Conservation (phyloP, 2,797 vertebrate species). For the Acrossocheilus wenchowensis region DNA sequence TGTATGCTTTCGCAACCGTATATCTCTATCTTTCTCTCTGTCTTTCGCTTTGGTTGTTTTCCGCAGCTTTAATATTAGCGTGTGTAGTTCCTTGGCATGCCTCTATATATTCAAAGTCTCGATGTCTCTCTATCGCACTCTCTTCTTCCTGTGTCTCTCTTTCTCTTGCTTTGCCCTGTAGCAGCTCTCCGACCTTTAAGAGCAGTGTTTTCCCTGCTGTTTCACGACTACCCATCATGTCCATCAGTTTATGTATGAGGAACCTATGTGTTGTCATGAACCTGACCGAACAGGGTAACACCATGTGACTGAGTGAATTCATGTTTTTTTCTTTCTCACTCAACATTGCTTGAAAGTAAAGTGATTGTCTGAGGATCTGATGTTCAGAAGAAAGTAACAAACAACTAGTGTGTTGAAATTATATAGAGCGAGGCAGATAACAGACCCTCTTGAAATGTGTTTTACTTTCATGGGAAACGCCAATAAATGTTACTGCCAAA, state of each 20-base stretch:
- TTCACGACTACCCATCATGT: constrained; percentile 65
- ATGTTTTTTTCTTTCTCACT: constrained; percentile 14
- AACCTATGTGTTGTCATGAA: constrained; percentile 60
- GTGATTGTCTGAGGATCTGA: constrained; percentile 52
- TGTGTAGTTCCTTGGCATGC: constrained; percentile 78
- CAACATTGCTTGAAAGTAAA: constrained; percentile 32
- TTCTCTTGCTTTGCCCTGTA: constrained; percentile 68
- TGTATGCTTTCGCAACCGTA: constrained; percentile 59
- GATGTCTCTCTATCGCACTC: constrained; percentile 60
- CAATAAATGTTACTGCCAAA: constrained; percentile 81
- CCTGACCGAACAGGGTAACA: constrained; percentile 43
- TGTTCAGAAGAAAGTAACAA: constrained; percentile 52
- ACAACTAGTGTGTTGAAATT: constrained; percentile 54
- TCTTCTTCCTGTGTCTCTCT: constrained; percentile 64
- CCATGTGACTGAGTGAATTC: constrained; percentile 34
- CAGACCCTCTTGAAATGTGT: constrained; percentile 71
- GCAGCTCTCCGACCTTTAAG: constrained; percentile 67
- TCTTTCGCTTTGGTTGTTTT: constrained; percentile 73
- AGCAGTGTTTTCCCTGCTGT: constrained; percentile 58
- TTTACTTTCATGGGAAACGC: constrained; percentile 74
- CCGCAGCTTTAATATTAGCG: constrained; percentile 72
- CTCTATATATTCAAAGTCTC: constrained; percentile 71
- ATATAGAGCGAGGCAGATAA: constrained; percentile 58
- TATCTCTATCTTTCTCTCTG: constrained; percentile 55
- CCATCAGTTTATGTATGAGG: constrained; percentile 53